A percentile compares a stretch with the other conserved stretches of the same genome.
Conservation (phyloP, 1,140 invertebrate genomes). For the Nasonia vitripennis region DNA sequence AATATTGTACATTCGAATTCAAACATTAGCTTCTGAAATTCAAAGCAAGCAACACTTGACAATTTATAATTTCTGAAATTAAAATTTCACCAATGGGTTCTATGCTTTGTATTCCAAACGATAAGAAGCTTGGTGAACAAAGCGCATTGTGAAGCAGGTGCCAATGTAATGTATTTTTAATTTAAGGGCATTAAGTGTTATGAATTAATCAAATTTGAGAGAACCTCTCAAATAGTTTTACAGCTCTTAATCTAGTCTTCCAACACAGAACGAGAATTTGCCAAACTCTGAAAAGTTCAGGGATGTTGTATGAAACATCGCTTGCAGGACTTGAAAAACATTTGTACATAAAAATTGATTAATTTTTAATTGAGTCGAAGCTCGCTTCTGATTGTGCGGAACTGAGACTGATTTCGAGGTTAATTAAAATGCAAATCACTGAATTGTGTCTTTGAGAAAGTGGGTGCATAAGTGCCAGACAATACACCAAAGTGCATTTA, state of each 20-base stretch:
- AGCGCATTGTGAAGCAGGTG: conserved; percentile 32
- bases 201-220: conserved; percentile 35
- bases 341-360: conserved; percentile 49
- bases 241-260: conserved; percentile 54
- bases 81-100: conserved; percentile 8
- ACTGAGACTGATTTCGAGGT: conserved; percentile 49
- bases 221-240: conserved; percentile 39
- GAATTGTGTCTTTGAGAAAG: conserved; percentile 43
- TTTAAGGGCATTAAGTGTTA: conserved; percentile 51
- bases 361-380: conserved; percentile 34
- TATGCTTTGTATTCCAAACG: conserved; percentile 32
- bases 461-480: conserved; percentile 49
- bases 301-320: conserved; percentile 10
- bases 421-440: conserved; percentile 44
- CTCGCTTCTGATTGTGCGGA: conserved; percentile 44
- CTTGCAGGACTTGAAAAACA: conserved; percentile 11
- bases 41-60: neutral
- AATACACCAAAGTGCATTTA: conserved; percentile 56
- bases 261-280: conserved; percentile 48
- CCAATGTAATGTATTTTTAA: conserved; percentile 45
- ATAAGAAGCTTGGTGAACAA: conserved; percentile 14
- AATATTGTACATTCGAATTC: conserved; percentile 30
- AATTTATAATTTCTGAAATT: neutral
- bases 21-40: neutral
- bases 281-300: conserved; percentile 21